A percentile compares a stretch with the other conserved stretches of the same genome.
Evolutionary conservation across 2,113 vertebrate species (phyloP).

Genomic region (Petromus typicus): DNA sequence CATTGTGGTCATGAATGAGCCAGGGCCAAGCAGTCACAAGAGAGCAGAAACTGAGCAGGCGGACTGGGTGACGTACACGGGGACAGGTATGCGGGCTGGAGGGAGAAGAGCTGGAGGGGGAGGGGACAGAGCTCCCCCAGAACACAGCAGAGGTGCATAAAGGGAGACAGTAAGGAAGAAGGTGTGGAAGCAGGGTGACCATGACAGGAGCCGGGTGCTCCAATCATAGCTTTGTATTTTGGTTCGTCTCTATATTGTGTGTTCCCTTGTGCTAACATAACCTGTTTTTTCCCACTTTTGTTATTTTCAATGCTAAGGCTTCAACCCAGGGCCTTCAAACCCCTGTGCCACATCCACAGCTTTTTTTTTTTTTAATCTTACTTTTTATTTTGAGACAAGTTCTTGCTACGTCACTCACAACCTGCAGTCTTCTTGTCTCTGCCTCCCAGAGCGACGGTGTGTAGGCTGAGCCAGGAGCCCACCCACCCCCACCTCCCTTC

Average conservation of each 20-base stretch:
- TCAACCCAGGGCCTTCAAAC: not conserved
- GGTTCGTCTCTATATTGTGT: not conserved
- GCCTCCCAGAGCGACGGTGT: not conserved
- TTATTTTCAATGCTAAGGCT: not conserved
- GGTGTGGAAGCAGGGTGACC: not conserved
- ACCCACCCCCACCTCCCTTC: not conserved
- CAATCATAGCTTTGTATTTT: not conserved
- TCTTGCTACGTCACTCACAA: not conserved
- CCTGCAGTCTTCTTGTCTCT: not conserved
- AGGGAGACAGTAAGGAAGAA: accelerated
- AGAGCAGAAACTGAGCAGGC: conserved; percentile 49
- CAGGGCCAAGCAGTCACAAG: not conserved
- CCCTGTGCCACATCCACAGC: not conserved
- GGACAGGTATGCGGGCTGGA: not conserved
- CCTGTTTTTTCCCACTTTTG: not conserved
- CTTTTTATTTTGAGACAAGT: not conserved
- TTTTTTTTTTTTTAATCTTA: not conserved
- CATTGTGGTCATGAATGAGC: not conserved
- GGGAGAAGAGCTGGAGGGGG: not conserved
- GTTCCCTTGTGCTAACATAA: not conserved
- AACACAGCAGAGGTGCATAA: not conserved
- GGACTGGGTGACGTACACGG: not conserved
- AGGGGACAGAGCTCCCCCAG: not conserved
- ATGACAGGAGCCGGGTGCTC: not conserved
- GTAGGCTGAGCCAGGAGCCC: not conserved